Evolutionary conservation across 2,888 invertebrate genomes (phyloP).

Genomic region (Parnassius smintheus): DNA sequence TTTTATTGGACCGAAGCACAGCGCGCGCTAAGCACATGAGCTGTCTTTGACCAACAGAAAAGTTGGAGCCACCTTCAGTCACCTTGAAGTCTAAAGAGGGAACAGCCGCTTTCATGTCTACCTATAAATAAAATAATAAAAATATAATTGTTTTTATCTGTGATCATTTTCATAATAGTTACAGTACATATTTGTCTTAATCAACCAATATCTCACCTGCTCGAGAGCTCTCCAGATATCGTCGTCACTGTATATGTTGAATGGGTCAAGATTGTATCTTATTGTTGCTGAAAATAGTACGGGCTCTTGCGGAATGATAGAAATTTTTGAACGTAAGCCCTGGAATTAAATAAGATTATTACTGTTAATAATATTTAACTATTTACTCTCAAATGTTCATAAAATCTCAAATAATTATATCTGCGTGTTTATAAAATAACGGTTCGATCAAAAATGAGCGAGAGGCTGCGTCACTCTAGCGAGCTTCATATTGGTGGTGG

Average conservation of each 20-base stretch:
- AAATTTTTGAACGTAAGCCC: slow-evolving; percentile 82
- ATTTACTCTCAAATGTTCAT: too few species aligned
- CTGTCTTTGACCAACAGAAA: too few species aligned
- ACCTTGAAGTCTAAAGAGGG: slow-evolving; percentile 81
- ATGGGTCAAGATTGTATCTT: slow-evolving; percentile 88
- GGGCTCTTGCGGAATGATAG: slow-evolving; percentile 90
- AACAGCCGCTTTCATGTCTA: slow-evolving; percentile 87
- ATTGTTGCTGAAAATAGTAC: slow-evolving; percentile 81
- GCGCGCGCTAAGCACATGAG: too few species aligned
- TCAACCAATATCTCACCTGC: slow-evolving; percentile 69
- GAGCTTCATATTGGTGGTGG: too few species aligned
- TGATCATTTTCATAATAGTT: not conserved
- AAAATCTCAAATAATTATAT: too few species aligned
- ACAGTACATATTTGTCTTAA: not conserved
- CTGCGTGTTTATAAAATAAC: too few species aligned
- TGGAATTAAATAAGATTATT: slow-evolving; percentile 49
- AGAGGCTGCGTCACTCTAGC: too few species aligned
- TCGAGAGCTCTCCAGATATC: slow-evolving; percentile 87
- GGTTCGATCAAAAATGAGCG: too few species aligned
- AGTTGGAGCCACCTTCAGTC: too few species aligned
- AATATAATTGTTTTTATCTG: not conserved
- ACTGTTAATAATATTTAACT: too few species aligned
- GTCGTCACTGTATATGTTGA: slow-evolving; percentile 84
- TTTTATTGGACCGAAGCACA: too few species aligned
- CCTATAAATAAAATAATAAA: slow-evolving; percentile 60